Evolutionary conservation across 1,140 invertebrate species (phyloP).

Genomic region (Drosophila pallidifrons): DNA sequence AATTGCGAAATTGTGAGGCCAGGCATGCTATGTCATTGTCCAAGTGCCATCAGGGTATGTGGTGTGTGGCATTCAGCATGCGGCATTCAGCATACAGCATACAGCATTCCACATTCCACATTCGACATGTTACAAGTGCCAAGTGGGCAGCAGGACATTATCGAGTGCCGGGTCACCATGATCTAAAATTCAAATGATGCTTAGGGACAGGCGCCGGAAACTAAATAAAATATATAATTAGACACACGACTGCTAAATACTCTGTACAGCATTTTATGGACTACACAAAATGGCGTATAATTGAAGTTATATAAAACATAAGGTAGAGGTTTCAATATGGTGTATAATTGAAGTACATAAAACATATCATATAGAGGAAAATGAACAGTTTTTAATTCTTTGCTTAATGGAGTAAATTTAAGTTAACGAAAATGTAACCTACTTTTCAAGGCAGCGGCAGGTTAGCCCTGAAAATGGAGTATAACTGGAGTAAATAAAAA

Average conservation of each 20-base stretch:
- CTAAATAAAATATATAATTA: neutral
- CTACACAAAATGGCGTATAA: neutral
- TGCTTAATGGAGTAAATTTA: no score
- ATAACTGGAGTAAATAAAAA: no score
- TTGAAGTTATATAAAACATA: neutral
- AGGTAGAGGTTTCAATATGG: no score
- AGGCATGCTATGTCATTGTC: conserved; percentile 1
- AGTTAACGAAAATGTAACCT: no score
- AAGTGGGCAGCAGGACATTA: conserved; percentile 26
- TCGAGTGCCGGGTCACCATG: conserved; percentile 20
- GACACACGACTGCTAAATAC: neutral
- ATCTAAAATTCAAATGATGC: conserved; percentile 27
- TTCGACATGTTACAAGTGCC: conserved; percentile 17
- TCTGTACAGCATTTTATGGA: neutral
- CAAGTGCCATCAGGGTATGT: conserved; percentile 12
- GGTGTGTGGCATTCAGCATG: conserved; percentile 10
- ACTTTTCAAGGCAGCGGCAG: no score
- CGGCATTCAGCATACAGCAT: neutral
- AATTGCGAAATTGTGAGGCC: conserved; percentile 65
- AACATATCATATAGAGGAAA: no score
- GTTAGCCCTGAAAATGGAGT: no score
- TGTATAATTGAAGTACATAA: rapidly evolving
- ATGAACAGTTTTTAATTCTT: no score
- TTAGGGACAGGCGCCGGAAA: neutral
- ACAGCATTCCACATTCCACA: neutral